Percentiles rank a stretch among this genome's conserved stretches.
Evolutionary conservation across 2,797 vertebrate genomes (phyloP).

Genomic region (Syngnathus rostellatus): DNA sequence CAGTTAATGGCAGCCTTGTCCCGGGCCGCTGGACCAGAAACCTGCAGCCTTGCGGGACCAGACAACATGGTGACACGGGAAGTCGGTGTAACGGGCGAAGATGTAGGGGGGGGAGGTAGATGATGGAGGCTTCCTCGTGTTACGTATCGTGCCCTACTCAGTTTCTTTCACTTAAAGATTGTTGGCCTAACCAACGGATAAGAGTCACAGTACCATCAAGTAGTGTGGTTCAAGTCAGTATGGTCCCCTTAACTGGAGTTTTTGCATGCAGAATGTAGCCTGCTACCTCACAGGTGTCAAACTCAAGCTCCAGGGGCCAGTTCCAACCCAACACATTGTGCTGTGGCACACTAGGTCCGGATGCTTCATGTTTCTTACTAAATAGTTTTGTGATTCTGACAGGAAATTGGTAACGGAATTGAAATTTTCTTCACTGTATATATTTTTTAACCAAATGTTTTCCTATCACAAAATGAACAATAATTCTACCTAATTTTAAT

Average conservation of each 20-base stretch:
- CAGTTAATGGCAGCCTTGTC: slow-evolving; percentile 98
- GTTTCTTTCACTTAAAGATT: background rate
- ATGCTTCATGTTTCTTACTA: background rate
- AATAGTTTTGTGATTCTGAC: background rate
- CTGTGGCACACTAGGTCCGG: no score
- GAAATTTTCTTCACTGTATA: no score
- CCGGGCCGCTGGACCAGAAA: slow-evolving; percentile 86
- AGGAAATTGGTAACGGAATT: no score
- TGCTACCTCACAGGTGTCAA: background rate
- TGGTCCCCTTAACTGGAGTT: background rate
- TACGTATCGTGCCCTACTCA: background rate
- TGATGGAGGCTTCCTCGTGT: background rate
- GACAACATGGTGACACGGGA: slow-evolving; percentile 57
- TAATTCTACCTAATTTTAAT: no score
- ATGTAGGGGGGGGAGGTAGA: slow-evolving; percentile 21
- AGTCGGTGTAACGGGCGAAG: slow-evolving; percentile 49
- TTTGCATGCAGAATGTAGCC: background rate
- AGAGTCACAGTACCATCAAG: background rate
- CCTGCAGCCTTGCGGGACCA: slow-evolving; percentile 47
- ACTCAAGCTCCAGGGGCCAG: background rate
- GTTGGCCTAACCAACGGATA: background rate
- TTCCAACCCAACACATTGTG: accelerated
- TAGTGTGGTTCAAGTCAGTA: background rate
- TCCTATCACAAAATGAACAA: no score
- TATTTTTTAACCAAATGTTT: no score